A percentile compares a stretch with the other conserved stretches of the same genome.
Evolutionary conservation across 2,113 vertebrate species (phyloP).

Genomic region (Ptilonorhynchus violaceus): DNA sequence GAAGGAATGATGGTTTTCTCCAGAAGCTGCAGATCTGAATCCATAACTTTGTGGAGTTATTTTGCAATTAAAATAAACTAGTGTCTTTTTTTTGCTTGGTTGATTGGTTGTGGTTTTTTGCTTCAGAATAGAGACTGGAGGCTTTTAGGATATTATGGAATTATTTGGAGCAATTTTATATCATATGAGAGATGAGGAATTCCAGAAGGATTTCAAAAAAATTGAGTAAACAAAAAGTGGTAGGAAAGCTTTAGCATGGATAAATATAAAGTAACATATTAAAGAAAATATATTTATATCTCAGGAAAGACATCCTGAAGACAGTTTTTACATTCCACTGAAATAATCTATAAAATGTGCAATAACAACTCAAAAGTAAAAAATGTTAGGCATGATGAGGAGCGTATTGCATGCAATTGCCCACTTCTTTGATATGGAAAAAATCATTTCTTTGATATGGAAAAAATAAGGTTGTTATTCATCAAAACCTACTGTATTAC

Average conservation of each 20-base stretch:
- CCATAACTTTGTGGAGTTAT: background rate
- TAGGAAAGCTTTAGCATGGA: background rate
- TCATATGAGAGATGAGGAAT: background rate
- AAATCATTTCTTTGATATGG: background rate
- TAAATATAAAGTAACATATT: background rate
- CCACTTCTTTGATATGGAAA: background rate
- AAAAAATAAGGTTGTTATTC: background rate
- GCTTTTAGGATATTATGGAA: background rate
- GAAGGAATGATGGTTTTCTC: background rate
- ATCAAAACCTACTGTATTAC: background rate
- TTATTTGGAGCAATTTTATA: background rate
- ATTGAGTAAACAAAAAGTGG: background rate
- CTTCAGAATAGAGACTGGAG: background rate
- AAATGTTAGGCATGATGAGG: background rate
- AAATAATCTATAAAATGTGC: background rate
- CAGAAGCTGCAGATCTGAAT: background rate
- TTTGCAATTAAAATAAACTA: background rate
- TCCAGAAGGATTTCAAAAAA: background rate
- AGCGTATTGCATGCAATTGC: background rate
- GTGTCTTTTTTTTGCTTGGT: background rate
- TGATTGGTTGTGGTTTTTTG: background rate
- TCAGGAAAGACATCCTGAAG: background rate
- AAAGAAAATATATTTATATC: background rate
- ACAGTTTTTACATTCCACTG: background rate
- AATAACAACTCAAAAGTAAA: background rate